Evolutionary conservation across 2,797 vertebrate genomes (phyloP), one percentile per base, ranked within the genome.

Genomic region (Amblyopsis hoosieri): DNA sequence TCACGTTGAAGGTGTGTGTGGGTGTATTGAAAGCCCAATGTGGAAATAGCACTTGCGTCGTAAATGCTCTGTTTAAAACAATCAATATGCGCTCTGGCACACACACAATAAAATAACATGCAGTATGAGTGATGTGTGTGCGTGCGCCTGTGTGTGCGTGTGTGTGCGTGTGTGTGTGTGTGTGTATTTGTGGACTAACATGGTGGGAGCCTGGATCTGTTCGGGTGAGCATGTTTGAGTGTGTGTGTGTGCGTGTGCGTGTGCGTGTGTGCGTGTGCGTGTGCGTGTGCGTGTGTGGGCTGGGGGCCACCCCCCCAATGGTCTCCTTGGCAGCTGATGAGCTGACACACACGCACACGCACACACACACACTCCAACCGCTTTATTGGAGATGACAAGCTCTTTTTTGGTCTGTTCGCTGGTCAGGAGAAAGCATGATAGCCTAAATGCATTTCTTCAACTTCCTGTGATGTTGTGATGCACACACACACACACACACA

Each of bases 11-110:
- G 79, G 69, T n/a, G 12, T 80, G 87, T 76, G 88, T 86, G 90
- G 83, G 89, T 57, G 88, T 84, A 60, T 69, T 71, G 53, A 10
- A 65, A 69, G 81, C 81, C 80, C 84, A 63, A 75, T 29, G 23
- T 29, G 23, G 78, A 83, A 90, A 89, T 82, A 87, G 78, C 80
- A 79, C 73, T 80, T 74, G 78, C 63, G 85, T 82, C 72, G 60
- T 90, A 90, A 90, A 89, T 57, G 83, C 82, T 83, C 66, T 82
- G 84, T 91, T 89, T 89, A 88, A 89, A 89, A 83, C 78, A 74
- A 90, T 91, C 90, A 80, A 91, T 91, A 90, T 79, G 80, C 81
- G 69, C 84, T 85, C 78, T 45, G 76, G 63, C 79, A 78, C 64
- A 49, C 62, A 66, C 74, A 51, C 56, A 19, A 74, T 81, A 72